phyloP scores from a whole-genome alignment of 2,113 vertebrate species.

The Tyto alba region DNA sequence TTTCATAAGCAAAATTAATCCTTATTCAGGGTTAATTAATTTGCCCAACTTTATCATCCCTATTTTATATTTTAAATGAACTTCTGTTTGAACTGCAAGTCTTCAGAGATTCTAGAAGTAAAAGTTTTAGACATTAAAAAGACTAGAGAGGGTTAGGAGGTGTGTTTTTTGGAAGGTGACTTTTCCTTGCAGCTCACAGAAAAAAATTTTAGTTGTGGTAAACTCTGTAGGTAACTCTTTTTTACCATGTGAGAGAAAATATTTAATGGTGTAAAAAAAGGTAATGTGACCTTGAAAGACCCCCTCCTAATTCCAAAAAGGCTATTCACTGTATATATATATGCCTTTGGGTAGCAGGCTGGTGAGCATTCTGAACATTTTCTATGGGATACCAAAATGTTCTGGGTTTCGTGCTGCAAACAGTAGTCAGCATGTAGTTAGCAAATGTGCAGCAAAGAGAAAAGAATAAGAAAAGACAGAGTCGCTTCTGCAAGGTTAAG shows the following conservation, averaged over 20 bases:
- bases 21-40: neutral
- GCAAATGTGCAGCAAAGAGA: neutral
- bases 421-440: neutral
- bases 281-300: neutral
- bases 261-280: neutral
- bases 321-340: neutral
- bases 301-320: neutral
- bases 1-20: neutral
- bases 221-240: neutral
- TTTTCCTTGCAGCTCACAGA: neutral
- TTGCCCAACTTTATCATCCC: neutral
- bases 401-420: neutral
- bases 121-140: neutral
- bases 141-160: neutral
- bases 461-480: neutral
- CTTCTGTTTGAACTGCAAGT: neutral
- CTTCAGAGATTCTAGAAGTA: neutral
- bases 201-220: neutral
- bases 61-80: neutral
- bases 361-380: neutral
- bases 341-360: neutral
- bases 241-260: neutral
- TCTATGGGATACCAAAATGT: neutral
- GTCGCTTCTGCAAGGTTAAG: neutral
- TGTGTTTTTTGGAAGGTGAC: neutral